Evolutionary conservation across 2,888 invertebrate genomes (phyloP).

Genomic region (Salticus scenicus): DNA sequence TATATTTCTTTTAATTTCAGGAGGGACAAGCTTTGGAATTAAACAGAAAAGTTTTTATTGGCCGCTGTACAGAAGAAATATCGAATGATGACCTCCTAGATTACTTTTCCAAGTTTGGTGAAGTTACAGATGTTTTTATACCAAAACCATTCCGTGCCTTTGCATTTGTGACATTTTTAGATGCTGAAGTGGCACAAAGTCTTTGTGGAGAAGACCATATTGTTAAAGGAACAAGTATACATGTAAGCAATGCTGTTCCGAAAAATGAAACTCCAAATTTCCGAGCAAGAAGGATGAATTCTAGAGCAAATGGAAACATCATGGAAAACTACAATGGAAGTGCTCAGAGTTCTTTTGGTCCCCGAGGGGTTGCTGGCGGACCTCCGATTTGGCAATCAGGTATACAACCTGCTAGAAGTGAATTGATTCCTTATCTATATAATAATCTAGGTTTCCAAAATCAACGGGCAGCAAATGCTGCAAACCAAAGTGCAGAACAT

Average conservation of each 20-base stretch:
- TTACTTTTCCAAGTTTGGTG: constrained; percentile 92
- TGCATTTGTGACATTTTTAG: constrained; percentile 94
- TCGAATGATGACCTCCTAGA: constrained; percentile 91
- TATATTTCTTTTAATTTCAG: constrained; percentile 26
- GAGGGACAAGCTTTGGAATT: constrained; percentile 71
- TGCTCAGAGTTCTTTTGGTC: constrained; percentile 22
- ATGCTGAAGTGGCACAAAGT: constrained; percentile 91
- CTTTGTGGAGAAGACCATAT: constrained; percentile 95
- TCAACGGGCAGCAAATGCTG: no score
- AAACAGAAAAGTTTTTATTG: constrained; percentile 85
- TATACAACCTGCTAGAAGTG: constrained; percentile 76
- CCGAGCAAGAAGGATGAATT: constrained; percentile 75
- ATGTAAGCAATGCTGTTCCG: constrained; percentile 91
- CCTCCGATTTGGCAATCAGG: constrained; percentile 76
- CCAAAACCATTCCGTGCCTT: constrained; percentile 94
- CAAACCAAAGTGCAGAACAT: no score
- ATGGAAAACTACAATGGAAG: constrained; percentile 45
- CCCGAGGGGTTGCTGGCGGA: constrained; percentile 75
- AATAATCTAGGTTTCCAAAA: constrained; percentile 73
- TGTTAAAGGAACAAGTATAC: constrained; percentile 90
- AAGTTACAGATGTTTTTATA: constrained; percentile 96
- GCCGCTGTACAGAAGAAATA: constrained; percentile 94
- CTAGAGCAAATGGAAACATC: constrained; percentile 73
- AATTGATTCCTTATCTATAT: constrained; percentile 74
- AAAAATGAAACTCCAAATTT: constrained; percentile 80